A percentile compares a stretch with the other conserved stretches of the same genome.
Evolutionary conservation across 2,888 invertebrate species (phyloP).

Genomic region (Tanytarsus gracilentus): DNA sequence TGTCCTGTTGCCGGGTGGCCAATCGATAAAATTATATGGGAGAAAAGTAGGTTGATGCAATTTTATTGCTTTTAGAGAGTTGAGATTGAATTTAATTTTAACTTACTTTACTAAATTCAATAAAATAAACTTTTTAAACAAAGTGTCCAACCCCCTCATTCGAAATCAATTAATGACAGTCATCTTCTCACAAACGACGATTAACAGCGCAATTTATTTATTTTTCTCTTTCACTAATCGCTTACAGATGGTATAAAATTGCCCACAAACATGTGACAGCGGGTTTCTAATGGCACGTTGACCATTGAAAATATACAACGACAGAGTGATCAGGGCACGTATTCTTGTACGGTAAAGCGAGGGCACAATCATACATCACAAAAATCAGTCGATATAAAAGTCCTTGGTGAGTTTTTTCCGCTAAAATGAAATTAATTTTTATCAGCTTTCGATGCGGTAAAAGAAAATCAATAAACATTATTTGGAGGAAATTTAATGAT

Average conservation of each 20-base stretch:
- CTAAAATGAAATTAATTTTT: not conserved
- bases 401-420: slow-evolving; percentile 51
- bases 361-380: slow-evolving; percentile 70
- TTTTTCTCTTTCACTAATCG: not conserved
- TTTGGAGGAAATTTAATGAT: no score
- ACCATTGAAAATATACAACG: slow-evolving; percentile 76
- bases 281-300: slow-evolving; percentile 74
- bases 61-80: no score
- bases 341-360: slow-evolving; percentile 79
- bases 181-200: no score
- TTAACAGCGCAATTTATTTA: not conserved
- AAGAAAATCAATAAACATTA: no score
- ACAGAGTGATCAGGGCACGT: slow-evolving; percentile 77
- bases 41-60: slow-evolving; percentile 61
- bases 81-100: not conserved
- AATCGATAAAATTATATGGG: slow-evolving; percentile 76
- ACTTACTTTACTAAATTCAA: no score
- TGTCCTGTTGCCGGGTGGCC: slow-evolving; percentile 88
- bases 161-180: no score
- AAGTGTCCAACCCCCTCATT: no score
- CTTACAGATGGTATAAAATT: slow-evolving; percentile 63
- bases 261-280: slow-evolving; percentile 77
- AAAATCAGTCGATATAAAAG: slow-evolving; percentile 61
- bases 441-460: not conserved
- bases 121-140: no score